Conservation (phyloP, 2,888 invertebrate genomes). For the Xylota segnis region DNA sequence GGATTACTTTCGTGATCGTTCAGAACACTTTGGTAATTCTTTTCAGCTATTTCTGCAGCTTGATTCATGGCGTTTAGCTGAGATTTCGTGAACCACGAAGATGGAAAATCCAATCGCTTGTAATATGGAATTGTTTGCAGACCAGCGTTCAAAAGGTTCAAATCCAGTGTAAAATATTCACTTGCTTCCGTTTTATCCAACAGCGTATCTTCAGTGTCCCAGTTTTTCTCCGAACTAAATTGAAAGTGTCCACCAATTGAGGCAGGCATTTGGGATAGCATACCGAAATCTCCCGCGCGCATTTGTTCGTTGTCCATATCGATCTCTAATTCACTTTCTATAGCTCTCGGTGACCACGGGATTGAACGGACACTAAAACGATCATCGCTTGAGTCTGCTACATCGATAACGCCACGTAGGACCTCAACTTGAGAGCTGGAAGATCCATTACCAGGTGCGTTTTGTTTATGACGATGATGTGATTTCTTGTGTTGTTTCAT, state of each 20-base stretch:
- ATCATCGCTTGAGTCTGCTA: conserved; percentile 83
- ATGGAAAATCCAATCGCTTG: conserved; percentile 83
- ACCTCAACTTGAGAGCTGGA: conserved; percentile 80
- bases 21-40: conserved; percentile 79
- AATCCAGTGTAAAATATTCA: conserved; percentile 84
- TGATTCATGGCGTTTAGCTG: conserved; percentile 81
- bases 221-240: conserved; percentile 84
- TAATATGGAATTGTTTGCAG: conserved; percentile 85
- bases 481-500: conserved; percentile 80
- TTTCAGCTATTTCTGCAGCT: conserved; percentile 81
- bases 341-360: conserved; percentile 77
- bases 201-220: conserved; percentile 82
- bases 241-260: conserved; percentile 83
- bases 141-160: conserved; percentile 83
- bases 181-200: conserved; percentile 81
- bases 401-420: conserved; percentile 81
- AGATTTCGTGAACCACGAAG: conserved; percentile 83
- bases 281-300: conserved; percentile 83
- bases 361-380: conserved; percentile 79
- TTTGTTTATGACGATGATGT: conserved; percentile 44
- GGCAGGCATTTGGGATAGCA: conserved; percentile 82
- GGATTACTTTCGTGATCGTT: conserved; percentile 78
- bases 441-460: conserved; percentile 79
- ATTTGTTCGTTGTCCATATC: conserved; percentile 81
- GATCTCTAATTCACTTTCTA: conserved; percentile 78